These are phyloP conservation scores for Gracilinanus agilis DNA, from an alignment of 2,113 vertebrate genomes.

Conservation along the genomic window DNA sequence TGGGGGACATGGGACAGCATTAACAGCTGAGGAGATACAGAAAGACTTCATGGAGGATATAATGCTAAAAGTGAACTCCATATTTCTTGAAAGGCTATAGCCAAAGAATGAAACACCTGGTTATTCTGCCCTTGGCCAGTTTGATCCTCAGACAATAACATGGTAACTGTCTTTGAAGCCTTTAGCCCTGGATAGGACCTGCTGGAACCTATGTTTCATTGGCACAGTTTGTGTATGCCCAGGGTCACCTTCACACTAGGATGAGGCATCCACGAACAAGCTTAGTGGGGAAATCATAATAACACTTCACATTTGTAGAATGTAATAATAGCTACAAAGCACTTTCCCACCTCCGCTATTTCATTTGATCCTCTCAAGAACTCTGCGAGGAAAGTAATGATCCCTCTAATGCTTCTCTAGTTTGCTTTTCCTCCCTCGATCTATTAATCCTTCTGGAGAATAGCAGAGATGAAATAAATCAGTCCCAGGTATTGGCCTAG, in stretches of 20 bases:
- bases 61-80: neutral
- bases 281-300: neutral
- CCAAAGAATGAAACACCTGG: neutral
- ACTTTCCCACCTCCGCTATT: neutral
- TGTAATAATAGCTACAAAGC: neutral
- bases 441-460: slow-evolving; percentile 26
- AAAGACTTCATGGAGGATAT: neutral
- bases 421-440: neutral
- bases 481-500: neutral
- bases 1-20: neutral
- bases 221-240: neutral
- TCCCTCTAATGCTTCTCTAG: neutral
- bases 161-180: neutral
- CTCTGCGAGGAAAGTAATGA: neutral
- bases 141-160: neutral
- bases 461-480: neutral
- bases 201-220: neutral
- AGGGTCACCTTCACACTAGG: neutral
- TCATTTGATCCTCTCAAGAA: neutral
- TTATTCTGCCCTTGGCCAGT: neutral
- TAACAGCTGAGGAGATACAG: neutral
- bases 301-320: neutral
- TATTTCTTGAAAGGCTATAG: neutral
- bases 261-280: neutral
- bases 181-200: neutral